These are phyloP conservation scores for Excalfactoria chinensis DNA, from an alignment of 2,113 vertebrate genomes.

Conservation along the genomic window DNA sequence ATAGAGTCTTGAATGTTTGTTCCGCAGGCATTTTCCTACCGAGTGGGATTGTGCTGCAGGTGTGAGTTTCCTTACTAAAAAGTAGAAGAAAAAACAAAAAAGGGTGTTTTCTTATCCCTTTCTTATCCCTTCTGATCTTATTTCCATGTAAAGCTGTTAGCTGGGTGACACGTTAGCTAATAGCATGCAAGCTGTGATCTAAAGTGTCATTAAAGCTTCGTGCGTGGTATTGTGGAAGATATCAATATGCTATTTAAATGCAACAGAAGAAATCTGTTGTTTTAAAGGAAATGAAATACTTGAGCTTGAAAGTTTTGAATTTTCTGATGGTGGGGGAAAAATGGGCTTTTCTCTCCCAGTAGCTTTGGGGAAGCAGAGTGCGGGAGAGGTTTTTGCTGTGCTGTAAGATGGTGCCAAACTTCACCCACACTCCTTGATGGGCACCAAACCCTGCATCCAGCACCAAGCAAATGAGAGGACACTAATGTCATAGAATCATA, in stretches of 20 bases:
- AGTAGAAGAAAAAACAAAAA: neutral
- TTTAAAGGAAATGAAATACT: neutral
- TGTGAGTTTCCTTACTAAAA: constrained; percentile 41
- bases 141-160: constrained; percentile 70
- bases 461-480: neutral
- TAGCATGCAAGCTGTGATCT: constrained; percentile 31
- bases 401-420: constrained; percentile 67
- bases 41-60: constrained; percentile 72
- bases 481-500: neutral
- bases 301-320: constrained; percentile 29
- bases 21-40: constrained; percentile 13
- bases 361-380: neutral
- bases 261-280: constrained; percentile 4
- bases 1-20: neutral
- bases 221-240: neutral
- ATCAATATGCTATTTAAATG: constrained; percentile 54
- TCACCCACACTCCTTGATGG: neutral
- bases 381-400: neutral
- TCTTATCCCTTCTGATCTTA: constrained; percentile 51
- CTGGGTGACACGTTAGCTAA: constrained; percentile 67
- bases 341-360: neutral
- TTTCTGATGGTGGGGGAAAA: neutral
- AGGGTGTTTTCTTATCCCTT: constrained; percentile 63
- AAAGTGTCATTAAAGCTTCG: constrained; percentile 56
- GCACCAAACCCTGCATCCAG: neutral